A percentile compares a stretch with the other conserved stretches of the same genome.
Conservation (phyloP, 2,113 vertebrate genomes). For the Eulacestoma nigropectus region DNA sequence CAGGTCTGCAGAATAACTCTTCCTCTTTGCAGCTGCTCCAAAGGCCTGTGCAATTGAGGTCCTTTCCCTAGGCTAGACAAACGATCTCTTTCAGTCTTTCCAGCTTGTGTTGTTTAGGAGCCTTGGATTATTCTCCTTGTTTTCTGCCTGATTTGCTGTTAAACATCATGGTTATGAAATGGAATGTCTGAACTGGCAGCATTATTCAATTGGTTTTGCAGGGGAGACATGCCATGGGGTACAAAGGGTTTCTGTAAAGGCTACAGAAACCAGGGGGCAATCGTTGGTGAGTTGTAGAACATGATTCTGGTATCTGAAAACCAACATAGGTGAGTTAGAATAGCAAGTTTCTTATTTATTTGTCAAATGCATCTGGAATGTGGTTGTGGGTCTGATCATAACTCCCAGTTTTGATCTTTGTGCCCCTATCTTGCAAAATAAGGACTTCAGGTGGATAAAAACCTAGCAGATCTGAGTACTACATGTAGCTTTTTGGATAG, state of each 20-base stretch:
- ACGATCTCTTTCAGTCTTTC: not conserved
- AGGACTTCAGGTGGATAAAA: not conserved
- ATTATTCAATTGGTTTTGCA: not conserved
- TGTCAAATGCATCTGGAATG: not conserved
- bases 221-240: not conserved
- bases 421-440: not conserved
- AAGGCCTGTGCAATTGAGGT: not conserved
- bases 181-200: not conserved
- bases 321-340: not conserved
- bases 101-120: not conserved
- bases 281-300: not conserved
- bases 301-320: not conserved
- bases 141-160: not conserved
- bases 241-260: not conserved
- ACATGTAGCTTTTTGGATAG: not conserved
- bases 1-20: not conserved
- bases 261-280: not conserved
- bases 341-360: not conserved
- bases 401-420: not conserved
- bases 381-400: not conserved
- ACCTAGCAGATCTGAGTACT: not conserved
- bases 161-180: not conserved
- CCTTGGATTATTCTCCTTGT: not conserved
- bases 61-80: not conserved
- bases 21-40: not conserved